These are phyloP conservation scores for Amitus sp. DNA, from an alignment of 2,888 invertebrate genomes.

Conservation along the genomic window DNA sequence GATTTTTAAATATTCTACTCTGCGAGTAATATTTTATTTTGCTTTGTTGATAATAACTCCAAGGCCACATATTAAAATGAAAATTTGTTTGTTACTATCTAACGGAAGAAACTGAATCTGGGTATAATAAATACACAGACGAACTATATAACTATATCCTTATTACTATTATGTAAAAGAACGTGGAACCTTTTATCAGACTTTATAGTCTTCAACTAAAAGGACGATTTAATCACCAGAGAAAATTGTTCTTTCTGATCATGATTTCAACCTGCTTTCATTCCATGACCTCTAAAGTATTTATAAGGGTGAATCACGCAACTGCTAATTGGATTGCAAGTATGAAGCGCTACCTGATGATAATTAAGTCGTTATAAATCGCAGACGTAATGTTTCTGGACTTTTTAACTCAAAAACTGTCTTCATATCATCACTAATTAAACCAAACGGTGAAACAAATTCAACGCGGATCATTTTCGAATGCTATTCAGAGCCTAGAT, in stretches of 20 bases:
- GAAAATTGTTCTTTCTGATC: conserved; percentile 35
- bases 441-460: no score
- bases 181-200: conserved; percentile 24
- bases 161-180: conserved; percentile 7
- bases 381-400: conserved; percentile 8
- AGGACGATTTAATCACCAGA: conserved; percentile 35
- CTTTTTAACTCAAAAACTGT: background rate
- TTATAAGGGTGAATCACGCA: conserved; percentile 38
- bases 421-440: no score
- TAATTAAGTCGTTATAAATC: conserved; percentile 41
- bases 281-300: conserved; percentile 28
- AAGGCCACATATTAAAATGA: no score
- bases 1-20: no score
- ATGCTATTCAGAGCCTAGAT: no score
- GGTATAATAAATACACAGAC: no score
- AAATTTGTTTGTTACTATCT: no score
- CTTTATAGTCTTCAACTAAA: conserved; percentile 25
- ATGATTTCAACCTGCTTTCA: conserved; percentile 26
- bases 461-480: no score
- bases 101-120: background rate
- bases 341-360: conserved; percentile 38
- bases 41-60: no score
- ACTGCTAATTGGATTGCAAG: conserved; percentile 37
- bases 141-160: no score
- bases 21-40: no score